Evolutionary conservation across 2,113 vertebrate genomes (phyloP), one percentile per base, ranked within the genome.

Genomic region (Sclerurus mexicanus): DNA sequence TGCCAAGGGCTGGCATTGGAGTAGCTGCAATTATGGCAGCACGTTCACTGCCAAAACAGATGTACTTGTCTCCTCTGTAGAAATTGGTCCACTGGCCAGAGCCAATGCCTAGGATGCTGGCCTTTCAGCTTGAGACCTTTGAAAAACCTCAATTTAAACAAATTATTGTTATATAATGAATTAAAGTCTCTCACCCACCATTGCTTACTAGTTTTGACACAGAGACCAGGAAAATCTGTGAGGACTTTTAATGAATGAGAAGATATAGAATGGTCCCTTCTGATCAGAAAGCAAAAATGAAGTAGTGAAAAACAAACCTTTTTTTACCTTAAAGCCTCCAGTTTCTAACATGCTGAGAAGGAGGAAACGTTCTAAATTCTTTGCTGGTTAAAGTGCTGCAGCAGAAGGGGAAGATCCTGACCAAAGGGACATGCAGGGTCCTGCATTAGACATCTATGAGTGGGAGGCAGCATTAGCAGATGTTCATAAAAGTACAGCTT

Each of bases 381-480:
- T 94, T 73, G 68, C 50, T 78, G 79, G 72, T 78, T 95, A 75
- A 94, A 95, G 44, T 64, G 64, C 37, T 92, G 52, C 64, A 87
- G 52, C 92, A 96, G 92, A 81, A 92, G 47, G n/a, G 37, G 79
- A 92, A 95, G 90, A 91, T 80, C 35, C 71, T 86, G 42, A 96
- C 87, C 67, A 71, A 94, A 86, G 78, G 78, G 90, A 96, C 85
- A 60, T 0, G 0, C 71, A 94, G 60, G 56, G 83, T 92, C 75
- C 64, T 90, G 92, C 47, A 64, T 90, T 88, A 92, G 88, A 94
- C 73, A 86, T 96, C 89, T 93, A 72, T 89, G 88, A 95, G 92
- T 95, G 92, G 96, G 92, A 96, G 73, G 79, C 56, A 96, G 49
- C 56, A 63, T 88, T 86, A 53, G 79, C 96, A 97, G 96, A 97